Evolutionary conservation across 2,113 vertebrate genomes (phyloP).

Genomic region (Xerus inauris): DNA sequence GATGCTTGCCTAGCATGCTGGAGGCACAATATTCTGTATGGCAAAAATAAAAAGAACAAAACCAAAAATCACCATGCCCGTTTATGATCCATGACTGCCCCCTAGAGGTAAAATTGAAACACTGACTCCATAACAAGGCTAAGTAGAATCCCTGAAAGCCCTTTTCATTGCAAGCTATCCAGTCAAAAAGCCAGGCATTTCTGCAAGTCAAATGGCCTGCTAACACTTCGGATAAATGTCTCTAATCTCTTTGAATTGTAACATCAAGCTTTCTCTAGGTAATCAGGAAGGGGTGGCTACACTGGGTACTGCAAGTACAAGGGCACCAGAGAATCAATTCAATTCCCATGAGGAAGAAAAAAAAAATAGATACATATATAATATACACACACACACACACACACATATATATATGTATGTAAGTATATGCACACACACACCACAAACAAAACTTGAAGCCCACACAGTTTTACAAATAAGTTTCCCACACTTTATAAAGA

Average conservation of each 20-base stretch:
- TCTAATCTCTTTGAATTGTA: neutral
- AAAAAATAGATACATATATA: too few species aligned
- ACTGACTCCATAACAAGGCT: neutral
- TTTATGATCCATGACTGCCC: slow-evolving; percentile 59
- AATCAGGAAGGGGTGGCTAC: neutral
- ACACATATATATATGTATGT: too few species aligned
- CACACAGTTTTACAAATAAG: neutral
- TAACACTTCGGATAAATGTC: neutral
- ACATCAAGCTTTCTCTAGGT: neutral
- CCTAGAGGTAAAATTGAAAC: slow-evolving; percentile 61
- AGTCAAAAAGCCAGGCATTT: neutral
- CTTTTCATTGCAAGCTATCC: neutral
- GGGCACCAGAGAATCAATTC: neutral
- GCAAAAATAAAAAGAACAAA: neutral
- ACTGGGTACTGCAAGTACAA: neutral
- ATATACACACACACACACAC: neutral
- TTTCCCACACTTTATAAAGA: neutral
- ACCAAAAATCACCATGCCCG: neutral
- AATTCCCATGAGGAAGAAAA: neutral
- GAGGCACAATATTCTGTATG: neutral
- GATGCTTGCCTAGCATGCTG: too few species aligned
- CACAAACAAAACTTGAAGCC: neutral
- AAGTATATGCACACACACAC: neutral
- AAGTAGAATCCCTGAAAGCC: neutral
- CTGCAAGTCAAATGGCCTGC: neutral